Conservation (phyloP, 1,140 invertebrate genomes). For the Saccostrea echinata region DNA sequence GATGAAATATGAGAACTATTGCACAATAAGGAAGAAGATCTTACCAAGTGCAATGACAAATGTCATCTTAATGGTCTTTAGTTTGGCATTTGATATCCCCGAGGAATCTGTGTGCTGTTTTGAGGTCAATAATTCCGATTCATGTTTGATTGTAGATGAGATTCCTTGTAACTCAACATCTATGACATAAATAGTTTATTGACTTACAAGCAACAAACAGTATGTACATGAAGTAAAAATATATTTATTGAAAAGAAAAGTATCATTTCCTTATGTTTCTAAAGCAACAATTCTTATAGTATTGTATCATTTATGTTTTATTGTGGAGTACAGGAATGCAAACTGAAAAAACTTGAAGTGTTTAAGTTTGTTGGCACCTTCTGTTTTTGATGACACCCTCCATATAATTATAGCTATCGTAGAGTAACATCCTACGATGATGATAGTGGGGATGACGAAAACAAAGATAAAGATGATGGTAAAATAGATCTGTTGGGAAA, state of each 20-base stretch:
- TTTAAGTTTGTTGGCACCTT: neutral
- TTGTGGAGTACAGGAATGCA: no score
- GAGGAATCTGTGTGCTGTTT: neutral
- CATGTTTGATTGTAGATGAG: neutral
- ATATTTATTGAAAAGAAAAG: no score
- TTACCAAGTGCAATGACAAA: neutral
- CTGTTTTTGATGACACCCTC: neutral
- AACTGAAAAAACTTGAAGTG: no score
- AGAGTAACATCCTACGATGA: neutral
- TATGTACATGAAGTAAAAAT: no score
- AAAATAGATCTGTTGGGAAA: neutral
- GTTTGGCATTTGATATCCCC: neutral
- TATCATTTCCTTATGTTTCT: no score
- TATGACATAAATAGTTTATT: neutral
- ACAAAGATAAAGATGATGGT: neutral
- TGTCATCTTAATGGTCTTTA: slow-evolving; percentile 9
- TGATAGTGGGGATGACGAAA: neutral
- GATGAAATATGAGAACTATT: no score
- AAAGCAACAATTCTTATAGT: no score
- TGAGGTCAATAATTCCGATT: neutral
- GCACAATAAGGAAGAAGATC: neutral
- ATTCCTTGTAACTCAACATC: neutral
- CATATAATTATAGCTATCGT: neutral
- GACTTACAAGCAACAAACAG: no score
- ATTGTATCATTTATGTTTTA: no score